phyloP scores from a whole-genome alignment of 1,140 invertebrate genomes.

The Musca domestica region DNA sequence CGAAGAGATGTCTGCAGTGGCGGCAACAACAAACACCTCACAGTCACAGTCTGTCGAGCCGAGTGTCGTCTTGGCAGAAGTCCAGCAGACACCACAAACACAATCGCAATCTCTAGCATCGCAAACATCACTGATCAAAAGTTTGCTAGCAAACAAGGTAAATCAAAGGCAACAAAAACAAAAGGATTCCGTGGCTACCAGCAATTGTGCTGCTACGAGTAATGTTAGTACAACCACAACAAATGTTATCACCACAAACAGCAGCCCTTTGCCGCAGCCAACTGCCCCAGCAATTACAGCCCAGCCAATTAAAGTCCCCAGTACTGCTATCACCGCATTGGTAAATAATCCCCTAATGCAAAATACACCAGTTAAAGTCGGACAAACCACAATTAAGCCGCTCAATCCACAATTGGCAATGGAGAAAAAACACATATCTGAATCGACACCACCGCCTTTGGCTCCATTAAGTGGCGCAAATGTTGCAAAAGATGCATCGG shows the following conservation, averaged over 20 bases:
- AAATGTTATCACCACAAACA: conserved; percentile 30
- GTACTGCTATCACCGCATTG: conserved; percentile 49
- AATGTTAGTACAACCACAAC: conserved; percentile 51
- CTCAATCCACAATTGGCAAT: conserved; percentile 32
- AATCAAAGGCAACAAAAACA: conserved; percentile 56
- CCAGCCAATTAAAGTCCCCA: conserved; percentile 47
- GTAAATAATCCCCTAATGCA: conserved; percentile 56
- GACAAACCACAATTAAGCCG: conserved; percentile 52
- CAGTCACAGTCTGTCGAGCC: neutral
- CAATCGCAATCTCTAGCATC: neutral
- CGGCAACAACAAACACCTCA: neutral
- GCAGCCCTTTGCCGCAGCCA: conserved; percentile 58
- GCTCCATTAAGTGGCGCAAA: conserved; percentile 54
- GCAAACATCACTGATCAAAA: conserved; percentile 72
- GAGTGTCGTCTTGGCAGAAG: neutral
- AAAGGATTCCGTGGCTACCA: conserved; percentile 51
- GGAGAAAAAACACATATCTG: conserved; percentile 42
- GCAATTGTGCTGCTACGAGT: conserved; percentile 40
- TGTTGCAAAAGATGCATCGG: conserved; percentile 49
- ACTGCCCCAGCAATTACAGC: conserved; percentile 29
- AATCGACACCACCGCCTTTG: conserved; percentile 57
- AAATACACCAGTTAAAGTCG: conserved; percentile 50
- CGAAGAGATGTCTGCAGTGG: neutral
- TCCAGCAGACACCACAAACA: neutral
- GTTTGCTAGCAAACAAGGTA: conserved; percentile 82